These are phyloP conservation scores for Cyclina sinensis DNA, from an alignment of 1,140 invertebrate genomes.

Conservation along the genomic window DNA sequence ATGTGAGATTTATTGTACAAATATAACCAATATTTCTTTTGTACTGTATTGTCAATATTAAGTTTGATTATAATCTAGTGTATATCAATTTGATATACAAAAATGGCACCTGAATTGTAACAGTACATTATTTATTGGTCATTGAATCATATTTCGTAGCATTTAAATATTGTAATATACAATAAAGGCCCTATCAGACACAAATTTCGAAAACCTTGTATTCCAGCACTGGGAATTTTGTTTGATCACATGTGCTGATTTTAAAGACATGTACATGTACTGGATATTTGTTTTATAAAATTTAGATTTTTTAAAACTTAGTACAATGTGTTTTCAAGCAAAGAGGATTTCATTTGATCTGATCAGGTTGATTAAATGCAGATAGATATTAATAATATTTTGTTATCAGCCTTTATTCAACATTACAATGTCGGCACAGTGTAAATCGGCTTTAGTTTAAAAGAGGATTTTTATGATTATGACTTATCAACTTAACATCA, in stretches of 20 bases:
- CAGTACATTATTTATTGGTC: neutral
- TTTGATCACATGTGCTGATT: too few relatives aligned
- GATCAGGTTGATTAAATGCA: neutral
- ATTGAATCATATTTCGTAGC: neutral
- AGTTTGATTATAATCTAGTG: neutral
- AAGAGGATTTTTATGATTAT: conserved; percentile 1
- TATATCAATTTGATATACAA: neutral
- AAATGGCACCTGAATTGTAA: neutral
- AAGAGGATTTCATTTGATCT: too few relatives aligned
- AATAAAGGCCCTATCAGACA: neutral
- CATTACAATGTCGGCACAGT: neutral
- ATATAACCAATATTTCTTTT: neutral
- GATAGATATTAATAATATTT: neutral
- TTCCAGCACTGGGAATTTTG: neutral
- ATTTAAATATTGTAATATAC: neutral
- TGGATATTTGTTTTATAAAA: too few relatives aligned
- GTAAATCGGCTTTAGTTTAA: neutral
- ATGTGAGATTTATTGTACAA: too few relatives aligned
- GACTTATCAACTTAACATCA: neutral
- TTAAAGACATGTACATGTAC: too few relatives aligned
- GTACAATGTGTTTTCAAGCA: too few relatives aligned
- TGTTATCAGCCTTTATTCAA: neutral
- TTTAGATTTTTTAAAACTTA: too few relatives aligned
- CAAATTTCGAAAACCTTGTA: neutral
- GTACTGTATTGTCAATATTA: neutral